These are phyloP conservation scores for Heliothis peltigera DNA, from an alignment of 2,888 invertebrate species.

Conservation along the genomic window DNA sequence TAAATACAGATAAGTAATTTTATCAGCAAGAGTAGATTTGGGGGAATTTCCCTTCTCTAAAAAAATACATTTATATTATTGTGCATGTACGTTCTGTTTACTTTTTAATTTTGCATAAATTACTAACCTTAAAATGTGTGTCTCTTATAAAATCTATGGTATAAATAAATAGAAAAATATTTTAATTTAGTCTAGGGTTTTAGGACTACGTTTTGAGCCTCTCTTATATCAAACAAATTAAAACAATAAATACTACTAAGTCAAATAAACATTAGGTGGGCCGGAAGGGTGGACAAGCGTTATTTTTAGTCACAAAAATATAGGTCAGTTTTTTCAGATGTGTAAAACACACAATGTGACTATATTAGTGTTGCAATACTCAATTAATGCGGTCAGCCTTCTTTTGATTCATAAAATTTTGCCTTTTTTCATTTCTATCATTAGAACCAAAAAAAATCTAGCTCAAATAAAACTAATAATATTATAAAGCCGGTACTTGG, in stretches of 20 bases:
- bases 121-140: not conserved
- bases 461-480: too few species aligned
- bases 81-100: not conserved
- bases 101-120: not conserved
- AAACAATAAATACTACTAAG: not conserved
- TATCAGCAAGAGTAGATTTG: too few species aligned
- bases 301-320: not conserved
- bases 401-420: constrained; percentile 14
- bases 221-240: not conserved
- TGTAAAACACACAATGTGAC: not conserved
- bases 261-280: not conserved
- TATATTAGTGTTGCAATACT: not conserved
- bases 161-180: not conserved
- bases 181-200: not conserved
- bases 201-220: not conserved
- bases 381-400: not conserved
- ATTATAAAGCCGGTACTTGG: too few species aligned
- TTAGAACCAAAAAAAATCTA: too few species aligned
- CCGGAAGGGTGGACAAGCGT: not conserved
- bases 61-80: too few species aligned
- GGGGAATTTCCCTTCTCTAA: too few species aligned
- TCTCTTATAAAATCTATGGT: not conserved
- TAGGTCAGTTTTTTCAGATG: not conserved
- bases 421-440: constrained; percentile 1
- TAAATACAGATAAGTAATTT: too few species aligned